Percentiles rank a stretch among this genome's conserved stretches.
These are phyloP conservation scores for Hybognathus amarus DNA, from an alignment of 2,797 vertebrate species.

Conservation along the genomic window DNA sequence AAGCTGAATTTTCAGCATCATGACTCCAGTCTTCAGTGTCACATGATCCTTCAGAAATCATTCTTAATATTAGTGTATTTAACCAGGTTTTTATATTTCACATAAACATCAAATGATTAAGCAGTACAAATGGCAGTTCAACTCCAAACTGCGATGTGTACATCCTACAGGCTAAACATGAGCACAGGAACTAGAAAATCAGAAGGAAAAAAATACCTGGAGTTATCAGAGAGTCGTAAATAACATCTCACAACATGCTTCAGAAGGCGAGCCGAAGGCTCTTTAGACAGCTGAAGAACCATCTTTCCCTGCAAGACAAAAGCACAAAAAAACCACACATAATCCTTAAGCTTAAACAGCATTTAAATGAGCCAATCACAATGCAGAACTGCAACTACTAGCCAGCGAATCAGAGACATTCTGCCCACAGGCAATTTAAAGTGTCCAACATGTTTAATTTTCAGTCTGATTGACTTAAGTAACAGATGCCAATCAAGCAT, in stretches of 20 bases:
- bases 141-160: background rate
- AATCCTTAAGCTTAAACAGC: background rate
- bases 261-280: constrained; percentile 92
- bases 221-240: constrained; percentile 96
- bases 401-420: constrained; percentile 16
- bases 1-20: background rate
- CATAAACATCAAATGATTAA: too few species aligned
- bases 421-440: background rate
- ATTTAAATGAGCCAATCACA: background rate
- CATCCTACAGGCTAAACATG: too few species aligned
- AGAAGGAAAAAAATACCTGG: constrained; percentile 81
- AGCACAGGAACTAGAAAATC: background rate
- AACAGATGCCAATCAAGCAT: background rate
- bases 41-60: background rate
- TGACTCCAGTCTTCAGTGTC: background rate
- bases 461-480: background rate
- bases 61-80: background rate
- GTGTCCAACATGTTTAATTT: background rate
- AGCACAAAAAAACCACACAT: background rate
- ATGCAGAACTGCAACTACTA: background rate
- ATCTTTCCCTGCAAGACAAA: constrained; percentile 88
- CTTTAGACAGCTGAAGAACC: constrained; percentile 97
- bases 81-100: background rate
- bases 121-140: background rate
- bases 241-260: constrained; percentile 98